These are phyloP conservation scores for Leptarthrus brevirostris DNA, from an alignment of 2,888 invertebrate genomes.

Conservation along the genomic window DNA sequence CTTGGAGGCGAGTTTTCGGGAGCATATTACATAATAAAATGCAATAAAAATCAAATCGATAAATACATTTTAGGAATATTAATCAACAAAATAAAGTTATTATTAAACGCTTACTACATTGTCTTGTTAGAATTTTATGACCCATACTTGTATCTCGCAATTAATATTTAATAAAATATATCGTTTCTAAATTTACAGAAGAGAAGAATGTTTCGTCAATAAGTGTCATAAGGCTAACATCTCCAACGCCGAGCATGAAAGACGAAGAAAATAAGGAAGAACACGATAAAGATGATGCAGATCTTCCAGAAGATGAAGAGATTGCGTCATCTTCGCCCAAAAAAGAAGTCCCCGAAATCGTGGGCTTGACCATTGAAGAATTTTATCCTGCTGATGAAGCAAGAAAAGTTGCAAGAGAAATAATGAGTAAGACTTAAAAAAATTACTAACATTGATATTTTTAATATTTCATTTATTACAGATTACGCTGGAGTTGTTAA, in stretches of 20 bases:
- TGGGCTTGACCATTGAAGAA: constrained; percentile 75
- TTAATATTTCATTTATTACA: too few relatives aligned
- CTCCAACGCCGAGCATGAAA: constrained; percentile 66
- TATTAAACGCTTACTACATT: too few relatives aligned
- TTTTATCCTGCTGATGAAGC: constrained; percentile 71
- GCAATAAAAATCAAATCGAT: too few relatives aligned
- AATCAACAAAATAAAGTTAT: too few relatives aligned
- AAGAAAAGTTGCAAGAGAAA: constrained; percentile 67
- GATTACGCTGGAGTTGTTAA: constrained; percentile 63
- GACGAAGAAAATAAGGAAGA: constrained; percentile 60
- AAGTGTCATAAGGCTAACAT: constrained; percentile 72
- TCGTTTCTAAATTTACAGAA: constrained; percentile 57
- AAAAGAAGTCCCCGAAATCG: constrained; percentile 69
- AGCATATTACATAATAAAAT: too few relatives aligned
- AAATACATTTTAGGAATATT: too few relatives aligned
- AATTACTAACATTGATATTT: too few relatives aligned
- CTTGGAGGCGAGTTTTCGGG: too few relatives aligned
- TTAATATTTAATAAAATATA: too few relatives aligned
- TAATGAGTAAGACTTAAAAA: constrained; percentile 61
- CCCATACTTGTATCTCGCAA: too few relatives aligned
- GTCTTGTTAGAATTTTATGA: too few relatives aligned
- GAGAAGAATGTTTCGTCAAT: constrained; percentile 72
- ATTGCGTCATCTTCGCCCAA: constrained; percentile 45
- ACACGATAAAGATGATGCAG: constrained; percentile 66
- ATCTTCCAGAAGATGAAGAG: constrained; percentile 70